Evolutionary conservation across 2,888 invertebrate genomes (phyloP).

Genomic region (Lithophane ornitopus): DNA sequence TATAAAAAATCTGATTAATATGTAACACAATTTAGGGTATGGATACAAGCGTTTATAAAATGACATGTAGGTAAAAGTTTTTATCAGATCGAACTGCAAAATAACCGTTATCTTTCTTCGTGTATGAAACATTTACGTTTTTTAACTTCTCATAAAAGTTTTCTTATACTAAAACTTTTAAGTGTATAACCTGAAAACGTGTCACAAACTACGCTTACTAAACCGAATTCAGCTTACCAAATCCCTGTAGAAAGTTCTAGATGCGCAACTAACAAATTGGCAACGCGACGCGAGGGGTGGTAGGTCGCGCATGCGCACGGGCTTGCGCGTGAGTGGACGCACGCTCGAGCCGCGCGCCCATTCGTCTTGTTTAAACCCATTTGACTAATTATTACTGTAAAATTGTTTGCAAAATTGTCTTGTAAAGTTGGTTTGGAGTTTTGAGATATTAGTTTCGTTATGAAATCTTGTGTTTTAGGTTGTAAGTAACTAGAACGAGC

Average conservation of each 20-base stretch:
- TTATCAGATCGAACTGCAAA: conserved; percentile 27
- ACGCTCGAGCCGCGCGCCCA: conserved; percentile 67
- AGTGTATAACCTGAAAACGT: conserved; percentile 55
- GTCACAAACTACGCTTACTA: conserved; percentile 44
- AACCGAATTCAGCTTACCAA: conserved; percentile 65
- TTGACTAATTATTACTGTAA: conserved; percentile 71
- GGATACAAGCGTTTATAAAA: conserved; percentile 12
- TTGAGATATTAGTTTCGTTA: conserved; percentile 20
- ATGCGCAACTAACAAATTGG: conserved; percentile 80
- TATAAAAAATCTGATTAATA: neutral
- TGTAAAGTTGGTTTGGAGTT: conserved; percentile 27
- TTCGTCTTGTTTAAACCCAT: conserved; percentile 69
- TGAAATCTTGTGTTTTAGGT: conserved; percentile 9
- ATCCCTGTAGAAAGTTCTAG: conserved; percentile 76
- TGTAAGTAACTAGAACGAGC: conserved; percentile 1
- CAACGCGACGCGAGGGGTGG: conserved; percentile 75
- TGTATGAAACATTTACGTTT: conserved; percentile 30
- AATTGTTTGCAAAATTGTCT: conserved; percentile 58
- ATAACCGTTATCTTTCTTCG: conserved; percentile 33
- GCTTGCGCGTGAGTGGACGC: conserved; percentile 78
- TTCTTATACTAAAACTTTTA: conserved; percentile 17
- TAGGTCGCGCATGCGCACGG: conserved; percentile 77
- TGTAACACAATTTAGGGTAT: neutral
- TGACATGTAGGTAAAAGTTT: neutral
- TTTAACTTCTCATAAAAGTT: neutral